phyloP scores from a whole-genome alignment of 1,140 invertebrate species.

The Xylocopa sonorina region DNA sequence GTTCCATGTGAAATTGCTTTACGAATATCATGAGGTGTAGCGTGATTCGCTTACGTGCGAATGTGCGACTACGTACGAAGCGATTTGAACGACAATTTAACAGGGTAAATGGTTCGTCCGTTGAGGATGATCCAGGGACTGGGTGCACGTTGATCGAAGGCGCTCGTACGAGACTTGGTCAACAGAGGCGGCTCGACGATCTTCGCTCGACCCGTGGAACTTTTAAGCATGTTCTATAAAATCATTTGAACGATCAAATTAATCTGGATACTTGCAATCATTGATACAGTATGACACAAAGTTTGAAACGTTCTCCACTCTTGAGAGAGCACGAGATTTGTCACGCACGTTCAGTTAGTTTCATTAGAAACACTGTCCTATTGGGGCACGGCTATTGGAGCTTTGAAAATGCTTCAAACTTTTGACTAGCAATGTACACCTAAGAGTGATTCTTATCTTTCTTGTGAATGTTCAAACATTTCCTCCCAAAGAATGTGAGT shows the following conservation, averaged over 20 bases:
- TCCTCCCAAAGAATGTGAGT: too few relatives aligned
- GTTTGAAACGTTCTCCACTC: too few relatives aligned
- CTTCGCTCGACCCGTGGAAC: slow-evolving; percentile 72
- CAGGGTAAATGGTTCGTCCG: neutral
- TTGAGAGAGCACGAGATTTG: too few relatives aligned
- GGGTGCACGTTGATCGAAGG: neutral
- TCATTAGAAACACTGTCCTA: too few relatives aligned
- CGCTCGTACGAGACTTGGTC: slow-evolving; percentile 25
- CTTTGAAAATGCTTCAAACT: too few relatives aligned
- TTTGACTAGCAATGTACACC: too few relatives aligned
- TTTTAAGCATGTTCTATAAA: slow-evolving; percentile 75
- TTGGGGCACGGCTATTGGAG: too few relatives aligned
- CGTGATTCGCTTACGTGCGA: neutral
- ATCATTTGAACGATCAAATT: neutral
- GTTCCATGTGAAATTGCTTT: neutral
- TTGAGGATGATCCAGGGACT: neutral
- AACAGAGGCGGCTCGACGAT: slow-evolving; percentile 73
- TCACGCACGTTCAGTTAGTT: too few relatives aligned
- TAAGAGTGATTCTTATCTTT: too few relatives aligned
- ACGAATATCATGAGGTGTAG: neutral
- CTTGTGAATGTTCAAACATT: too few relatives aligned
- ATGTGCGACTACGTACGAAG: slow-evolving; percentile 16
- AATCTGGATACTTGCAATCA: too few relatives aligned
- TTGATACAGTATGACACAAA: too few relatives aligned
- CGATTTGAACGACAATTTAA: slow-evolving; percentile 6